These are phyloP conservation scores for Anguilla rostrata DNA, from an alignment of 2,113 vertebrate genomes.

Conservation along the genomic window DNA sequence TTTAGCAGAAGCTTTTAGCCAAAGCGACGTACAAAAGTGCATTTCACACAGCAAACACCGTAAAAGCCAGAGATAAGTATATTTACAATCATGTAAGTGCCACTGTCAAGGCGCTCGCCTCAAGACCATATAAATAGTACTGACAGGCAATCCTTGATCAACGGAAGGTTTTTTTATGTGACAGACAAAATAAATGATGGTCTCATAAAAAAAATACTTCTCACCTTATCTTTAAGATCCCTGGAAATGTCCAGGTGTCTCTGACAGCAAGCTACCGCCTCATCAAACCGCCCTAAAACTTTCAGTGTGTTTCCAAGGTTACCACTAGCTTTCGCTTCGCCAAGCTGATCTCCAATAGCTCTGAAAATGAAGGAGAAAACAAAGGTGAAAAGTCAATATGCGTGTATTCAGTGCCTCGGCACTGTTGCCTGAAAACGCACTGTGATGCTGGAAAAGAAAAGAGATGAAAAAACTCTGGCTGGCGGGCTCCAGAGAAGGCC, in stretches of 20 bases:
- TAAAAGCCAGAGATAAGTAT: too few relatives aligned
- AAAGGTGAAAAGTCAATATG: not conserved
- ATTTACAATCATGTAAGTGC: too few relatives aligned
- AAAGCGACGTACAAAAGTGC: too few relatives aligned
- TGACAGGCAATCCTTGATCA: not conserved
- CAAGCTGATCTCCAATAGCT: constrained; percentile 89
- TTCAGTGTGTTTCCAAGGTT: constrained; percentile 97
- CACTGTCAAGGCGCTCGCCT: too few relatives aligned
- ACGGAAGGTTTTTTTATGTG: too few relatives aligned
- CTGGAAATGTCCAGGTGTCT: constrained; percentile 92
- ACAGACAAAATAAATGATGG: not conserved
- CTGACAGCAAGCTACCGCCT: constrained; percentile 92
- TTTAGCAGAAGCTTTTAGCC: too few relatives aligned
- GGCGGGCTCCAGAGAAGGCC: not conserved
- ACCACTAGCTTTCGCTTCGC: constrained; percentile 97
- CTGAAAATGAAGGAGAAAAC: constrained; percentile 58
- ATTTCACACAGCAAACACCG: too few relatives aligned
- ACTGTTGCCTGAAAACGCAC: not conserved
- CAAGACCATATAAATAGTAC: not conserved
- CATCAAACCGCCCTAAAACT: constrained; percentile 91
- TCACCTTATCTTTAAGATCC: constrained; percentile 90
- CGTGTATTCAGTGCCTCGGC: not conserved
- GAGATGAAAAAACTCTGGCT: not conserved
- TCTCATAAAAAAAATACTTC: not conserved
- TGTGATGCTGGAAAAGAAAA: not conserved